Percentiles rank a stretch among this genome's conserved stretches.
These are phyloP conservation scores for Molanna angustata DNA, from an alignment of 2,888 invertebrate species.

Conservation along the genomic window DNA sequence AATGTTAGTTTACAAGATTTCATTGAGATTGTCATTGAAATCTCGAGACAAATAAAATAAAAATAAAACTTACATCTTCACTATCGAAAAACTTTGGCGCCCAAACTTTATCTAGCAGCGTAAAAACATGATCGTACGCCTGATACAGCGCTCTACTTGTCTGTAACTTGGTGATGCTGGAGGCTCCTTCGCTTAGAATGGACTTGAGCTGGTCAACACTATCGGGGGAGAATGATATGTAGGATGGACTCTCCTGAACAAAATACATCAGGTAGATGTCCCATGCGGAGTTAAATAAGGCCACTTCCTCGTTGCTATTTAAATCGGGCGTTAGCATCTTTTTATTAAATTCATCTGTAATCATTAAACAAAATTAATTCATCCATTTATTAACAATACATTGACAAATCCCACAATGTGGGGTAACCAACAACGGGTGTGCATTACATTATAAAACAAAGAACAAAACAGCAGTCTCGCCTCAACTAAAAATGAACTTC, in stretches of 20 bases:
- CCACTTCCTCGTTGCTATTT: slow-evolving; percentile 57
- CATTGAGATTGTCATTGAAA: too few relatives aligned
- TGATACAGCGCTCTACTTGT: slow-evolving; percentile 75
- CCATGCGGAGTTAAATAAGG: slow-evolving; percentile 63
- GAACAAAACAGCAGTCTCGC: too few relatives aligned
- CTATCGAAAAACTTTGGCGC: slow-evolving; percentile 79
- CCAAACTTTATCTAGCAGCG: slow-evolving; percentile 68
- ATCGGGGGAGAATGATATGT: slow-evolving; percentile 56
- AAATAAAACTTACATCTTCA: slow-evolving; percentile 60
- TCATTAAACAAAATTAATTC: neutral
- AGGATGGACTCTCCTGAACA: slow-evolving; percentile 58
- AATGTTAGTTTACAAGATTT: too few relatives aligned
- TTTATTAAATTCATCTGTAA: slow-evolving; percentile 76
- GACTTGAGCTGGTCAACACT: slow-evolving; percentile 55
- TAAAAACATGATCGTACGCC: slow-evolving; percentile 76
- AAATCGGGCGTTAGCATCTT: slow-evolving; percentile 76
- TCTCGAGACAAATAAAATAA: neutral
- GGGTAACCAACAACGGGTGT: too few relatives aligned
- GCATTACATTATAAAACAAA: too few relatives aligned
- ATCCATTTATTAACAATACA: too few relatives aligned
- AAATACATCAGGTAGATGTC: slow-evolving; percentile 69
- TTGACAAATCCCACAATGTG: too few relatives aligned
- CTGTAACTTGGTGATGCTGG: slow-evolving; percentile 66
- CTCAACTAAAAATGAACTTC: too few relatives aligned
- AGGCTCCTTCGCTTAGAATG: slow-evolving; percentile 57